A percentile compares a stretch with the other conserved stretches of the same genome.
These are phyloP conservation scores for Bellardia bayeri DNA, from an alignment of 2,888 invertebrate species.

Conservation along the genomic window DNA sequence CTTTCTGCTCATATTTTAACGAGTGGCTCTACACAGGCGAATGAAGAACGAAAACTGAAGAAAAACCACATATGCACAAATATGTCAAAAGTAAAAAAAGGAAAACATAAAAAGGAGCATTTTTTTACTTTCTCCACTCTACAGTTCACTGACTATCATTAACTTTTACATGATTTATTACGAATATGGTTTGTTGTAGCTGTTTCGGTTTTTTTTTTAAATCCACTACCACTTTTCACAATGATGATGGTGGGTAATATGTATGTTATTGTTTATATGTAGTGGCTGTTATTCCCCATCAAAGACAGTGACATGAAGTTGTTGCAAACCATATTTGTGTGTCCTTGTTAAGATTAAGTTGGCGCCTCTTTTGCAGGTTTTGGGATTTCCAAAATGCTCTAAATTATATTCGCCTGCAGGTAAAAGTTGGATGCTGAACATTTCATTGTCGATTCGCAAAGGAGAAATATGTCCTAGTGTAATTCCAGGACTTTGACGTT, in stretches of 20 bases:
- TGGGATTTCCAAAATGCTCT: no score
- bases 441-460: no score
- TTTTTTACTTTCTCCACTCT: conserved; percentile 60
- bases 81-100: conserved; percentile 16
- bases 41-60: background rate
- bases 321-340: conserved; percentile 5
- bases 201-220: background rate
- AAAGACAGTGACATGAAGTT: conserved; percentile 39
- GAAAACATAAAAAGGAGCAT: background rate
- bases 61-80: conserved; percentile 20
- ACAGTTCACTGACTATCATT: conserved; percentile 68
- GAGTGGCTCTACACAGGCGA: background rate
- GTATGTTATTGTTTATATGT: background rate
- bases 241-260: background rate
- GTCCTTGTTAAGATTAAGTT: no score
- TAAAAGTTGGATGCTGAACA: no score
- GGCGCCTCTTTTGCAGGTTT: no score
- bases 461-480: no score
- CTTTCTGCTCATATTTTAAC: background rate
- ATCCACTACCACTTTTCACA: background rate
- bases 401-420: no score
- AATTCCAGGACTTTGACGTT: no score
- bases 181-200: conserved; percentile 32
- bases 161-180: conserved; percentile 68
- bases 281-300: conserved; percentile 9